Evolutionary conservation across 2,888 invertebrate species (phyloP), one percentile per base, ranked within the genome.

Genomic region (Ditula angustiorana): DNA sequence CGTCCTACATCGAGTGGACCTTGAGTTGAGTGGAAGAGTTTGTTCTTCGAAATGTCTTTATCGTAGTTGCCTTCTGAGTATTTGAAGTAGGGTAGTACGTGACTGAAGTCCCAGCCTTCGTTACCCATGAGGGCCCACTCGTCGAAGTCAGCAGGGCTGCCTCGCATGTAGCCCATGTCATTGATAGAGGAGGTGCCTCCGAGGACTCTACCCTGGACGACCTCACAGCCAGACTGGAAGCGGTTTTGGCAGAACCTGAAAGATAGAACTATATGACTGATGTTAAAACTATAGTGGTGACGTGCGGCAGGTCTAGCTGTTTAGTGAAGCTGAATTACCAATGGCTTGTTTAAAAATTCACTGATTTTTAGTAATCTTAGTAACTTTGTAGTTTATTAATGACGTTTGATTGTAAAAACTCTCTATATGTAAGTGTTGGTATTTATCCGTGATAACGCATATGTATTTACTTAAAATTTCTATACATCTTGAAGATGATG

Each of bases 21-120:
- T 77, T 88, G 86, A 0, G 87, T 87, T 4, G 92, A 91, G 71
- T 92, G 92, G 69, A 85, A 90, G 50, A 82, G 78, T 71, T 85
- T 88, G 68, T 92, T 90, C 72, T 87, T 91, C 19, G 81, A 82
- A 66, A 92, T 88, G 61, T 92, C 92, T 69, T 86, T 90, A 67
- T 92, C 91, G 53, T 90, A 92, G 72, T 92, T 92, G 67, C 91
- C 90, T 80, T 92, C 92, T 1, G 92, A 92, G 68, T 92, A 89
- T 72, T 92, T 92, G 72, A 91, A 92, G 74, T 84, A 92, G 10
- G 90, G 90, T 0, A 92, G 77, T 3, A 92, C 76, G 71, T 90
- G 81, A 3, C 72, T 82, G 69, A 80, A 92, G 60, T 84, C 83
- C 92, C 92, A 92, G 11, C 88, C 92, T 2, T 90, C 86, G 62